Evolutionary conservation across 2,113 vertebrate species (phyloP).

Genomic region (Deroptyus accipitrinus): DNA sequence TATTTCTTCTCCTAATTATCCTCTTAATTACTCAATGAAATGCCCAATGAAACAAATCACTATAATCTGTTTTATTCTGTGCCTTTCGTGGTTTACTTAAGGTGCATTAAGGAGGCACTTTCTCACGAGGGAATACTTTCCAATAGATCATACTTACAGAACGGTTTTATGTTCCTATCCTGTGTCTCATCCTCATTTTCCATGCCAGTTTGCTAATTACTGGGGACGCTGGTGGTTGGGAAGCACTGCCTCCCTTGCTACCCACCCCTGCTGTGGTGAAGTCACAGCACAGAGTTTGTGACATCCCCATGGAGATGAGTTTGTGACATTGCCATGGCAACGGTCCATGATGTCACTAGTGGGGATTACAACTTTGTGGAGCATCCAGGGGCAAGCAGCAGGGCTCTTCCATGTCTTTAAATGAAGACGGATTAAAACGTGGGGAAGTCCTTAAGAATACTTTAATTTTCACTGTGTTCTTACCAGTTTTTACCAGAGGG

Average conservation of each 20-base stretch:
- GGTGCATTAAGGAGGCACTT: constrained; percentile 21
- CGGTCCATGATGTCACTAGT: constrained; percentile 13
- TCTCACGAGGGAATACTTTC: constrained; percentile 10
- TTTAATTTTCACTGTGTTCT: neutral
- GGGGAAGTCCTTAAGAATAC: neutral
- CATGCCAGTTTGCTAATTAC: constrained; percentile 24
- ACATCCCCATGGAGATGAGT: constrained; percentile 62
- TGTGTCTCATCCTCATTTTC: neutral
- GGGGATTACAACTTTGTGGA: constrained; percentile 32
- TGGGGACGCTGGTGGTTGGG: neutral
- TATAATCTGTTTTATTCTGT: constrained; percentile 17
- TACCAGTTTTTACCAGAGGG: neutral
- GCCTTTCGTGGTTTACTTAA: constrained; percentile 6
- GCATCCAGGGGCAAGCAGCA: neutral
- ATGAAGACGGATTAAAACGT: neutral
- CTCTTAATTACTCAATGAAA: constrained; percentile 66
- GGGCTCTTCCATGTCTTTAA: neutral
- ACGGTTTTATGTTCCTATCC: neutral
- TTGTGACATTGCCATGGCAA: constrained; percentile 67
- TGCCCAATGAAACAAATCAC: constrained; percentile 69
- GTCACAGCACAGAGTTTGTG: constrained; percentile 51
- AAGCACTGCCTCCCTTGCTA: constrained; percentile 1
- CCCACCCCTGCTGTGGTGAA: neutral
- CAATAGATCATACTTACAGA: neutral
- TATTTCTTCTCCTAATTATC: constrained; percentile 47